Base-by-base conservation (phyloP, 1,140 invertebrate genomes). In the Drosophila leontia region DNA sequence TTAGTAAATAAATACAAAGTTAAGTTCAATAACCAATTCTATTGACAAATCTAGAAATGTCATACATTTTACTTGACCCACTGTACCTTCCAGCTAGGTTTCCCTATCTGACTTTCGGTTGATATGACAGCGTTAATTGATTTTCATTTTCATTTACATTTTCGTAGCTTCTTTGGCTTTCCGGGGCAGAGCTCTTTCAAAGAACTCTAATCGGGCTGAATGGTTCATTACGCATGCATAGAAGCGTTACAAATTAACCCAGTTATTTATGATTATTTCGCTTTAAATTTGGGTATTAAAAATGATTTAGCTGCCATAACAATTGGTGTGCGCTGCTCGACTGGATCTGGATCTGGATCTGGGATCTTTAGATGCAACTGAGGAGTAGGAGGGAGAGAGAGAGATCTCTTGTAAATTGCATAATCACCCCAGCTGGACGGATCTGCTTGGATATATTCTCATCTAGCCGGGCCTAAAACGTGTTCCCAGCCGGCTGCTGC, bases 231-330 rank as follows among this genome's bases (percentile, higher is more conserved):
- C 61, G 56, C 82, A 91, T 81, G 80, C 87, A 78, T 39, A 63
- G 78, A 77, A 91, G 87, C 87, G 87, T 91, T 84, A 81, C 87
- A 91, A 88, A 87, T 91, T 91, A 91, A 87, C 87, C 87, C 78
- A 91, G 80, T 88, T 91, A 91, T 91, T 87, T 84, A 91, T 82
- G 80, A 91, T 75, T 87, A 91, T 91, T 87, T 69, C 69, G 70
- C 37, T 47, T 70, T 65, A 62, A 82, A 69, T 87, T 86, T 86
- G 70, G 82, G 64, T 67, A 62, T 84, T 67, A 61, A 72, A 82
- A 82, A 87, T 87, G 76, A 87, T 87, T 80, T 87, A 78, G 75
- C 64, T 55, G 64, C 71, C 51, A 51, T 50, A 47, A 37, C 61
- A 78, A 58, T 75, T 51, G 65, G 35, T 59, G 53, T 44, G 35